Evolutionary conservation across 2,797 vertebrate genomes (phyloP), one percentile per base, ranked within the genome.

Genomic region (Hydrophis major): DNA sequence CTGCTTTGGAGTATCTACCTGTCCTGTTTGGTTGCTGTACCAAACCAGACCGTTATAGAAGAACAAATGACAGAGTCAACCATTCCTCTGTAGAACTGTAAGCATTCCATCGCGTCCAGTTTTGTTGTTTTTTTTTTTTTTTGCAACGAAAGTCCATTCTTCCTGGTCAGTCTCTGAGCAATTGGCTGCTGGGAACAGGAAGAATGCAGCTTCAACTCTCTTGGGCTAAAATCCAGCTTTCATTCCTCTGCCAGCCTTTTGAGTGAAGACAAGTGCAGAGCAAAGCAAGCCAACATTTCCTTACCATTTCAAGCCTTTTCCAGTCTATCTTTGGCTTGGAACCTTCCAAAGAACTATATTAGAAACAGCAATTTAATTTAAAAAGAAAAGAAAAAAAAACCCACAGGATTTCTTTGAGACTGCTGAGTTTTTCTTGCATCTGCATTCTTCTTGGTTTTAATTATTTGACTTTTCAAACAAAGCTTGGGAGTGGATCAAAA

Each of bases 201-300:
- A 96, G 93, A 95, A 92, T 93, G 94, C 90, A 94, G 92, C 50
- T 93, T 93, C 91, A 89, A 90, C 63, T 91, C 56, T 93, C 90
- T 93, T 91, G 94, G 95, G 93, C 55, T 74, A 1, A 50, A 87
- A 92, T 93, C 94, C 94, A 94, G 87, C 27, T 91, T 83, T 83
- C 69, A 88, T 78, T 25, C 50, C 42, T 1, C 50, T 83, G 83
- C 93, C 96, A 94, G 42, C 1, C 18, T 92, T 92, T n/a, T 8
- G 66, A 50, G 91, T 0, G 0, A 91, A 93, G 90, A 53, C 89
- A 61, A 60, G 92, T 2, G 66, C 69, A 87, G 7, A 22, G 16
- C 0, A 11, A 20, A 47, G 53, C 57, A 32, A 2, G 1, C 47
- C 90, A 91, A 20, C 74, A 27, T 88, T 78, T 42, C 91, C 50